phyloP scores from a whole-genome alignment of 2,888 invertebrate species.

The Nebria salina region DNA sequence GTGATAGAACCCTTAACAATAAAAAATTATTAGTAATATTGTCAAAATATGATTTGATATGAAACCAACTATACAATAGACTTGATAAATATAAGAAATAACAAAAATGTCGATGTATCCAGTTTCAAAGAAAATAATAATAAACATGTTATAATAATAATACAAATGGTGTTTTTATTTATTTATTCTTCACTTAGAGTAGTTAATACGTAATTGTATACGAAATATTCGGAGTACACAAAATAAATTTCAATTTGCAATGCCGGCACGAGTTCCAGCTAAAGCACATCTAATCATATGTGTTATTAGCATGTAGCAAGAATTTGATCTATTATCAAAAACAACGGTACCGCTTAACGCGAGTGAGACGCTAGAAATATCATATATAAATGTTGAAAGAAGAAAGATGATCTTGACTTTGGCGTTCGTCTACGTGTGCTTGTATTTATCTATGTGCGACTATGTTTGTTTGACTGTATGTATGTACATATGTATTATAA shows the following conservation, averaged over 20 bases:
- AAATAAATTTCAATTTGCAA: neutral
- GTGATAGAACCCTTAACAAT: conserved; percentile 23
- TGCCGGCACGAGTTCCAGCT: neutral
- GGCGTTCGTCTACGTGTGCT: neutral
- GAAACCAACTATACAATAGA: conserved; percentile 37
- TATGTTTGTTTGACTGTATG: neutral
- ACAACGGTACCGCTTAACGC: neutral
- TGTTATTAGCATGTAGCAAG: neutral
- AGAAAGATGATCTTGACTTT: neutral
- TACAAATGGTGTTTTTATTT: neutral
- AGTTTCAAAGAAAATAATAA: conserved; percentile 55
- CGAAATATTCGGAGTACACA: too few relatives aligned
- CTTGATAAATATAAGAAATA: conserved; percentile 38
- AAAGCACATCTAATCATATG: neutral
- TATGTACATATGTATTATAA: neutral
- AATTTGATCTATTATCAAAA: neutral
- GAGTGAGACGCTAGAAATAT: neutral
- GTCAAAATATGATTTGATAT: conserved; percentile 22
- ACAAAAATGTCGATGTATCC: conserved; percentile 57
- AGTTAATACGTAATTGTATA: neutral
- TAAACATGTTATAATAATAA: conserved; percentile 51
- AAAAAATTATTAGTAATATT: conserved; percentile 22
- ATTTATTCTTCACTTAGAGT: neutral
- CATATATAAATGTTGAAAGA: neutral
- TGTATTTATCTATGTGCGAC: neutral